Percentiles rank a stretch among this genome's conserved stretches.
Evolutionary conservation across 92 coral and sea anemone species (phyloP).

Genomic region (Pocillopora grandis): DNA sequence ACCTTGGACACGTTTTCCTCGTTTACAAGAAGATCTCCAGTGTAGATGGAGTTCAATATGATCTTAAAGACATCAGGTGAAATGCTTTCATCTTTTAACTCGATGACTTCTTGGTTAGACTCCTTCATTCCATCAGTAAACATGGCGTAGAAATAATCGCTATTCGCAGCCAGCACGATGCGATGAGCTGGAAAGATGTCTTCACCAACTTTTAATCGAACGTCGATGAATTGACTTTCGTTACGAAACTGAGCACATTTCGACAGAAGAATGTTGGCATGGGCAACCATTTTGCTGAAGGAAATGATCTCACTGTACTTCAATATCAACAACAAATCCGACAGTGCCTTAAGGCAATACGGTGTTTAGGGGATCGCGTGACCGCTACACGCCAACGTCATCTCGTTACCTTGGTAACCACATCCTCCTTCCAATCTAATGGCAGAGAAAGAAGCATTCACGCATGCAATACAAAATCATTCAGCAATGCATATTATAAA

Average conservation of each 20-base stretch:
- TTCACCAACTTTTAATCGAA: conserved; percentile 50
- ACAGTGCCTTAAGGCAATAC: too few relatives aligned
- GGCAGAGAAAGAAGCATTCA: too few relatives aligned
- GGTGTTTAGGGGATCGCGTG: too few relatives aligned
- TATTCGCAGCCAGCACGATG: conserved; percentile 49
- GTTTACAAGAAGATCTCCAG: too few relatives aligned
- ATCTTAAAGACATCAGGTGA: conserved; percentile 45
- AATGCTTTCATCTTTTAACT: not conserved
- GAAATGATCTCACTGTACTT: too few relatives aligned
- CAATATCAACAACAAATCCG: too few relatives aligned
- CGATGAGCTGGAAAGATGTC: conserved; percentile 15
- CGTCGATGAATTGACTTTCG: conserved; percentile 50
- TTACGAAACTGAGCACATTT: conserved; percentile 18
- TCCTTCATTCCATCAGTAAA: conserved; percentile 37
- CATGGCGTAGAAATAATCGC: conserved; percentile 70
- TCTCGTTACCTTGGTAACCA: too few relatives aligned
- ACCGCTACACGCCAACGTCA: too few relatives aligned
- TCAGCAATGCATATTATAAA: not conserved
- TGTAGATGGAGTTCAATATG: not conserved
- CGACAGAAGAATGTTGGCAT: not conserved
- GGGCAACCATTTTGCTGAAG: not conserved
- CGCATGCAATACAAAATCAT: not conserved
- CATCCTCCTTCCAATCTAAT: too few relatives aligned
- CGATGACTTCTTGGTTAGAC: not conserved
- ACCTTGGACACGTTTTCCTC: too few relatives aligned